Evolutionary conservation across 2,113 vertebrate genomes (phyloP), one percentile per base, ranked within the genome.

Genomic region (Cygnus atratus): DNA sequence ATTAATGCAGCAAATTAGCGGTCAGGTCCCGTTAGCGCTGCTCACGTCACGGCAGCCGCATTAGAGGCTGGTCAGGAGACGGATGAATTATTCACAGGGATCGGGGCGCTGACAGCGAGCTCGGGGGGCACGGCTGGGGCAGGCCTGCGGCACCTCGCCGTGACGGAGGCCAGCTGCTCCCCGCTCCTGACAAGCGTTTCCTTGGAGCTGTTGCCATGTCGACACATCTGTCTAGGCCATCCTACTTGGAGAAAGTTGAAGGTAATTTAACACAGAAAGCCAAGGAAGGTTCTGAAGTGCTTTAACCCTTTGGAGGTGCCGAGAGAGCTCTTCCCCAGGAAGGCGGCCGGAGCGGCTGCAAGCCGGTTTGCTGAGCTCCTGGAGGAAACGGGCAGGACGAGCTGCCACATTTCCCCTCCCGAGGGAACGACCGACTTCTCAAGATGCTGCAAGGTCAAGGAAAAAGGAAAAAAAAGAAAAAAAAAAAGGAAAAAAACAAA

Each of bases 51-150:
- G 15, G 88, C 52, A 71, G 80, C 85, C n/a, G 86, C 83, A 25
- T 3, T 25, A 70, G 46, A 44, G 71, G 65, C 93, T 85, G 80
- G 3, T 26, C 25, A 50, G 44, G 83, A 61, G 86, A 80, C 2
- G 0, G 13, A 75, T 89, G 55, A 94, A 94, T 96, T 89, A 96
- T 76, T 87, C 33, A 37, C 78, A 6, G 50, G 84, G 35, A 70
- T 76, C 83, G 90, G 66, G 57, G 87, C 1, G 2, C 73, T 58
- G 75, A 24, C 87, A 67, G 94, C 41, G 7, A 79, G 90, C 55
- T 37, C 29, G 8, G 52, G 61, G 89, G 90, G 88, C 93, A 77
- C 37, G 33, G 92, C 24, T 72, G 13, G 91, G 88, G 84, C 90
- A 88, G 82, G 28, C 63, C 79, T 13, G 44, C 83, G 29, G 43